Evolutionary conservation across 2,113 vertebrate species (phyloP), one percentile per base, ranked within the genome.

Genomic region (Macheiramphus alcinus): DNA sequence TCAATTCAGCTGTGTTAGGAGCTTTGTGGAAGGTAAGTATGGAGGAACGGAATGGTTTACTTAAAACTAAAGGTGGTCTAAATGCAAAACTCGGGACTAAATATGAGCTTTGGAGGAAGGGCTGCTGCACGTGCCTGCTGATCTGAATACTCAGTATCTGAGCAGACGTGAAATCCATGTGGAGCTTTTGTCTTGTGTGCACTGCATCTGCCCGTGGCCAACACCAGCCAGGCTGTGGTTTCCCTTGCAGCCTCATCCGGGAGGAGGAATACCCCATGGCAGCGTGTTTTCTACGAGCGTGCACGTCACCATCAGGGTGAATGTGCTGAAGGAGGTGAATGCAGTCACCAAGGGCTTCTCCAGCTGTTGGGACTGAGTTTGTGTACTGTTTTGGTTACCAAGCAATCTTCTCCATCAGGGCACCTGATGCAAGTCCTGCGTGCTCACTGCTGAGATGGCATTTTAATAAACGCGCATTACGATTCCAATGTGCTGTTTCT

Each of bases 331-430:
- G 93, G 73, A 86, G 85, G 43, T 40, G 73, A 86, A 11, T 0
- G 16, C 56, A 22, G 68, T 40, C 95, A 58, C 92, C 56, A 11
- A 52, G 94, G 78, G 82, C 68, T 79, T n/a, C 56, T 79, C 86
- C 90, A 59, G 88, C 92, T 56, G 48, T 50, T 86, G 86, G 84
- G 81, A 3, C 73, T 18, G n/a, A 45, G 67, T 36, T 36, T 63
- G 95, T 96, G 95, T 91, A 65, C 91, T 78, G 82, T 43, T 72
- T 17, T 6, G 52, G 67, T 96, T 92, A 82, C 94, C 85, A 78
- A 55, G 87, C 40, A 50, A 83, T 75, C 66, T 55, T 72, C 79
- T 79, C 83, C 91, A 93, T 92, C 91, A 65, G 68, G 78, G 86
- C 83, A 80, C 62, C 91, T 85, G 65, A n/a, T 79, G 36, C 12